Conservation (phyloP, 2,888 invertebrate species). For the Cheilosia soror region DNA sequence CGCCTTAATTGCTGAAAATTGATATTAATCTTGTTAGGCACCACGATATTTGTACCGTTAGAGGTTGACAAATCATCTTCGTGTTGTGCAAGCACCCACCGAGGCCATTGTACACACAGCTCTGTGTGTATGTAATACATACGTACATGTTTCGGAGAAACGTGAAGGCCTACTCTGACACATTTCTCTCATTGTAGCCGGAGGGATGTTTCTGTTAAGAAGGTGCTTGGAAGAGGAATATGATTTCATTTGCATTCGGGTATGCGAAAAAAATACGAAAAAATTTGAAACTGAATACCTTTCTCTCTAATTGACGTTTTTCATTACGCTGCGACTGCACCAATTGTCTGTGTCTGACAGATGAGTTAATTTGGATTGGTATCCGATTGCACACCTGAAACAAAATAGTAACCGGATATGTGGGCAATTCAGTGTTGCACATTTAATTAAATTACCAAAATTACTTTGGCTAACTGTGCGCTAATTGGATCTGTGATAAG, state of each 20-base stretch:
- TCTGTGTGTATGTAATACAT: no score
- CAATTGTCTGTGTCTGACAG: background rate
- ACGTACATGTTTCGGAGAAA: no score
- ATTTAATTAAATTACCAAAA: no score
- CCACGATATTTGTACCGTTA: slow-evolving; percentile 9
- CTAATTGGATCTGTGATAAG: no score
- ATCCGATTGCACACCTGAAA: background rate
- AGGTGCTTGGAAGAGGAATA: background rate
- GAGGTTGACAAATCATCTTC: slow-evolving; percentile 26
- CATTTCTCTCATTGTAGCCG: background rate
- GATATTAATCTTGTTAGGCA: slow-evolving; percentile 38
- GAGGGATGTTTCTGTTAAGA: background rate
- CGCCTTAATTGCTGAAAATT: slow-evolving; percentile 27
- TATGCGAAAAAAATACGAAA: no score
- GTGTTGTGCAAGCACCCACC: background rate
- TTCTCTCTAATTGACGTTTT: background rate
- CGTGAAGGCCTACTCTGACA: background rate
- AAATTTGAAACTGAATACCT: no score
- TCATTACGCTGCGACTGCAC: background rate
- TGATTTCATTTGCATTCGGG: background rate
- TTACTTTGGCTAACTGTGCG: no score
- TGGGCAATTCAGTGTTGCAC: background rate
- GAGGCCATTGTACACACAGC: background rate
- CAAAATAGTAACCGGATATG: no score
- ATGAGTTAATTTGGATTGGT: background rate